phyloP scores from a whole-genome alignment of 35 echinoderm and acorn worm genomes.

The Heliocidaris erythrogramma region DNA sequence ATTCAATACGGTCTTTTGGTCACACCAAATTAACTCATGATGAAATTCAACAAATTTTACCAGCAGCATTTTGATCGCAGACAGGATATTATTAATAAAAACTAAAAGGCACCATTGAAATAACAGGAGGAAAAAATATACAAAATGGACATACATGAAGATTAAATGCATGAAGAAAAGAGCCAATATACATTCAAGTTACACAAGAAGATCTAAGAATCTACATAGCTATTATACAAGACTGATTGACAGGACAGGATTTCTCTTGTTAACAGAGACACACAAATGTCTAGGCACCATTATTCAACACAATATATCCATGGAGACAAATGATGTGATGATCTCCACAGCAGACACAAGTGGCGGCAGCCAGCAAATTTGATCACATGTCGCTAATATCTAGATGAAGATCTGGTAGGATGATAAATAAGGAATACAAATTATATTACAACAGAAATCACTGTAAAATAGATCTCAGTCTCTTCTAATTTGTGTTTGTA shows the following conservation, averaged over 20 bases:
- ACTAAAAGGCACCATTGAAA: not conserved
- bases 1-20: not conserved
- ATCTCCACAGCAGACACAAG: not conserved
- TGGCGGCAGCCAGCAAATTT: not conserved
- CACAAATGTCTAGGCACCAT: not conserved
- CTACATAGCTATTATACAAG: slow-evolving; percentile 3
- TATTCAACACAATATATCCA: not conserved
- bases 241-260: not conserved
- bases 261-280: not conserved
- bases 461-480: too few species aligned
- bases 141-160: not conserved
- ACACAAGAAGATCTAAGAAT: not conserved
- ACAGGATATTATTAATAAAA: not conserved
- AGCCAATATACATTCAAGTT: slow-evolving; percentile 5
- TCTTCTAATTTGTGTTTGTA: too few species aligned
- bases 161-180: slow-evolving; percentile 1
- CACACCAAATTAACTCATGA: not conserved
- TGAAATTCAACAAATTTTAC: not conserved
- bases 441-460: too few species aligned
- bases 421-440: not conserved
- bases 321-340: not conserved
- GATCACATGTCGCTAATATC: not conserved
- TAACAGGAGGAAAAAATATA: not conserved
- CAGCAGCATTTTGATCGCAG: not conserved
- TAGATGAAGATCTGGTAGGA: not conserved